Base-by-base conservation (phyloP, 2,113 vertebrate genomes). In the Sorex araneus region DNA sequence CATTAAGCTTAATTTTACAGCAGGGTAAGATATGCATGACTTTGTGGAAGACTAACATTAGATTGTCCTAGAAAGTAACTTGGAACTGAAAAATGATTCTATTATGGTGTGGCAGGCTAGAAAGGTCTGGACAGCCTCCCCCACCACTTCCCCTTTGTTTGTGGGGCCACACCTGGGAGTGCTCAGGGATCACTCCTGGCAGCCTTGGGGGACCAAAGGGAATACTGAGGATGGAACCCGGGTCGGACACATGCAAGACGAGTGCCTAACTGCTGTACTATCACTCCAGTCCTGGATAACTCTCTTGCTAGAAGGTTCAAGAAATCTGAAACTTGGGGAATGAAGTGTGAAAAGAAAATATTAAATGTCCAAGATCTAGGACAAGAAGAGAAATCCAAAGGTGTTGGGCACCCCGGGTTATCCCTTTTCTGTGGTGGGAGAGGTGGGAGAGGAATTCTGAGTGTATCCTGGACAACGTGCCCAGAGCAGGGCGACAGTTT, bases 41-140 rank as follows among this genome's bases (percentile, higher is more conserved):
- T 92, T 63, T 54, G 36, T 73, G 25, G 57, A 47, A 69, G 50
- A 34, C 15, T 80, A 57, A 63, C 75, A 57, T 78, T 93, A 84
- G 89, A 71, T 45, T 80, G 74, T 87, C 27, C 84, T 84, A 30
- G 11, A 87, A 93, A 95, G 81, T 76, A 78, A 60, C 15, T 54
- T 76, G 78, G 47, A 83, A 88, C 21, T 66, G 45, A 90, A 85
- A 94, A 74, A 50, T 64, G 45, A 71, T 54, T 27, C 36, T 28
- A 45, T 25, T 27, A 45, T 28, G 43, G 40, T 71, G 9, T 84
- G 36, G 11, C 57, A 76, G 43, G 67, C 9, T 63, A 82, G 34
- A 3, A 64, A 76, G 87, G 57, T 69, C 11, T 92, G 45, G 76
- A 21, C 16, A 63, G 16, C 18, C 60, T 63, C 18, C 13, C 47